Evolutionary conservation across 2,113 vertebrate genomes (phyloP), one percentile per base, ranked within the genome.

Genomic region (Misgurnus mizolepis): DNA sequence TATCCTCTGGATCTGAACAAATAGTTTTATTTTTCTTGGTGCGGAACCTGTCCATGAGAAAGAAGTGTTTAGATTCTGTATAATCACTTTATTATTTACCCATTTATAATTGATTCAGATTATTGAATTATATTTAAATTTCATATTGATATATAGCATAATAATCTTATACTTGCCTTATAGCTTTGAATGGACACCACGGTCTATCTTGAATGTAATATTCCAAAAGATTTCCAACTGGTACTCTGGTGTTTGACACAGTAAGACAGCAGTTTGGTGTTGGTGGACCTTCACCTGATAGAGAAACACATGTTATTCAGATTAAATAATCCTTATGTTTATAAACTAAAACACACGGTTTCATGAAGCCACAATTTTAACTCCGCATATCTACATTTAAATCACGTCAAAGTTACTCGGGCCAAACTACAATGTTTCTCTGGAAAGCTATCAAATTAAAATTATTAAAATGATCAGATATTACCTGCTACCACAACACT

Each of bases 281-380:
- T n/a, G n/a, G n/a, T n/a, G n/a, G n/a, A n/a, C n/a, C n/a, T n/a
- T n/a, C n/a, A n/a, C n/a, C n/a, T n/a, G n/a, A n/a, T n/a, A n/a
- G 3, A 61, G 17, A 68, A 78, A 49, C 50, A 73, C 49, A 45
- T 18, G 49, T n/a, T 53, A 18, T 58, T 58, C 55, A 55, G 55
- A 2, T 58, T 40, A 1, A 53, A 1, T 53, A 53, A 53, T 53
- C 50, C 12, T 53, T 15, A 53, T 5, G 5, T 15, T 15, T 12
- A 12, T 12, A 3, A 4, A 14, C 11, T 53, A 7, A n/a, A 56
- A 56, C 6, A 10, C 7, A 49, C 15, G 7, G 53, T 61, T 5
- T 62, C 4, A 39, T 7, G 10, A 77, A 60, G 41, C 34, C 4
- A 62, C 7, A 62, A 1, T 22, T 0, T 75, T 0, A 17, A 0